Percentiles rank a stretch among this genome's conserved stretches.
Evolutionary conservation across 1,140 invertebrate genomes (phyloP).

Genomic region (Micrasema minimum): DNA sequence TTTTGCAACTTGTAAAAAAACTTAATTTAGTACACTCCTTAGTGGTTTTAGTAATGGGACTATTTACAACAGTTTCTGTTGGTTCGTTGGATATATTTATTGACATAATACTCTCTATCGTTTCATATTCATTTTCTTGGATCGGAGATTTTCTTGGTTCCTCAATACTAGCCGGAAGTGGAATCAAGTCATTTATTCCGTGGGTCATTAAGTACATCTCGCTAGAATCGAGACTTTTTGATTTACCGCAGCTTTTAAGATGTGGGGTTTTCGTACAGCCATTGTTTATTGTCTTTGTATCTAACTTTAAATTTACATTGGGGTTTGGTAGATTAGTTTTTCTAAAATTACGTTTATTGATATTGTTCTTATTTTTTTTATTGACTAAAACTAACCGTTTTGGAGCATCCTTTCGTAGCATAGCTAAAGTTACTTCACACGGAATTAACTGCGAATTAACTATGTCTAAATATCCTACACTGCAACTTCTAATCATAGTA

Average conservation of each 20-base stretch:
- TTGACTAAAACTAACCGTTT: conserved; percentile 81
- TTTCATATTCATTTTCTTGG: conserved; percentile 55
- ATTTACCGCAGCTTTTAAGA: conserved; percentile 82
- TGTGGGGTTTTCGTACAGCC: conserved; percentile 59
- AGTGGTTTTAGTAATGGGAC: conserved; percentile 49
- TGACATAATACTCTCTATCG: conserved; percentile 51
- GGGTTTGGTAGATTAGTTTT: conserved; percentile 54
- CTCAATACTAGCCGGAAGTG: conserved; percentile 54
- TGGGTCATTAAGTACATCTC: conserved; percentile 71
- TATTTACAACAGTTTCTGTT: conserved; percentile 35
- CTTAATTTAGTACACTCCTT: conserved; percentile 57
- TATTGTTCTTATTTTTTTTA: conserved; percentile 67
- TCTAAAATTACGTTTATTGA: conserved; percentile 61
- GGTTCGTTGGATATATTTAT: conserved; percentile 43
- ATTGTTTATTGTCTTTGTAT: conserved; percentile 47
- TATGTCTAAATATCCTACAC: conserved; percentile 84
- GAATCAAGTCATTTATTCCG: conserved; percentile 59
- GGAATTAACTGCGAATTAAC: conserved; percentile 79
- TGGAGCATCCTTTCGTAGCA: conserved; percentile 77
- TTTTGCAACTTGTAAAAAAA: conserved; percentile 58
- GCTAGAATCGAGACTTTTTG: conserved; percentile 83
- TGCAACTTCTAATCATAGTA: conserved; percentile 83
- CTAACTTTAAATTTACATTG: conserved; percentile 53
- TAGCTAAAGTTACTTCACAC: conserved; percentile 76
- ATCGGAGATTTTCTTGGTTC: conserved; percentile 57